Evolutionary conservation across 2,888 invertebrate species (phyloP).

Genomic region (Torymus tubicola): DNA sequence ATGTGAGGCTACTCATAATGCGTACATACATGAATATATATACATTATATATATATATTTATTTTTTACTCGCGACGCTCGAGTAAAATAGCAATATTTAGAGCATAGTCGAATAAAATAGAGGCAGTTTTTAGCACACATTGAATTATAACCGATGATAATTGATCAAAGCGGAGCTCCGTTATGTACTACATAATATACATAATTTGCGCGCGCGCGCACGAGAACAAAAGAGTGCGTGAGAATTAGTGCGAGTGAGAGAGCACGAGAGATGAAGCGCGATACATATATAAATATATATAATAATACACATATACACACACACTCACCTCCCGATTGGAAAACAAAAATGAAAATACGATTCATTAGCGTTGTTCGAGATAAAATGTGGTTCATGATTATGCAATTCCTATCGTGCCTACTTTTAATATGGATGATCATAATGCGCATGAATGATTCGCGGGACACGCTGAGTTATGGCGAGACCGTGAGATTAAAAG

Average conservation of each 20-base stretch:
- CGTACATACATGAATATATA: too few relatives aligned
- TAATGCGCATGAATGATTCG: conserved; percentile 49
- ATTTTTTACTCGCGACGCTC: conserved; percentile 48
- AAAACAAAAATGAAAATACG: conserved; percentile 22
- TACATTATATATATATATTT: conserved; percentile 35
- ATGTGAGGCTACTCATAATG: conserved; percentile 44
- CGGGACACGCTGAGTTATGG: conserved; percentile 22
- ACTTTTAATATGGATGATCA: conserved; percentile 64
- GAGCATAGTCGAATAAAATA: conserved; percentile 44
- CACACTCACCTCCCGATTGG: conserved; percentile 18
- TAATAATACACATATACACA: conserved; percentile 3
- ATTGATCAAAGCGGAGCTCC: conserved; percentile 28
- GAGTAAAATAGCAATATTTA: conserved; percentile 54
- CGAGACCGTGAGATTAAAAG: conserved; percentile 14
- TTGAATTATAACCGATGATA: conserved; percentile 23
- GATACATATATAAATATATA: too few relatives aligned
- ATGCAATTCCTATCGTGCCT: conserved; percentile 71
- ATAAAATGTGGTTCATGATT: conserved; percentile 53
- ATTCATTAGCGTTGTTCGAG: conserved; percentile 49
- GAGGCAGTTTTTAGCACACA: conserved; percentile 47
- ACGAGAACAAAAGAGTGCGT: conserved; percentile 18
- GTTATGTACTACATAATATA: too few relatives aligned
- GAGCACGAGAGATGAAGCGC: too few relatives aligned
- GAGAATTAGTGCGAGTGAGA: too few relatives aligned
- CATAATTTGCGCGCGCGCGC: neutral